Evolutionary conservation across 1,140 invertebrate species (phyloP), one percentile per base, ranked within the genome.

Genomic region (Alviniconcha marisindica): DNA sequence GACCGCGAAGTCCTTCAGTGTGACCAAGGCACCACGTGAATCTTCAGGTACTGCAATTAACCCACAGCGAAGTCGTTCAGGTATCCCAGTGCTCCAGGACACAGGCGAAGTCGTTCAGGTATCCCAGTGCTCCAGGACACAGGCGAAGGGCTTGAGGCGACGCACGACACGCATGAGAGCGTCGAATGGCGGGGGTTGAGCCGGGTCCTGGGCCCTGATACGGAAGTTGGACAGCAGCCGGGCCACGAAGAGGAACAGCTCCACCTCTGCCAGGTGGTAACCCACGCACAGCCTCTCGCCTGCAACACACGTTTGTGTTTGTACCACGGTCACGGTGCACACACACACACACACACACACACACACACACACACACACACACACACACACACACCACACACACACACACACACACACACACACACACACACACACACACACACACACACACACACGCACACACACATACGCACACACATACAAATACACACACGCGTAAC

Each of bases 231-330:
- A 71, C 48, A 87, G 42, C 54, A 87, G 77, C 28, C 31, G 56
- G 33, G 81, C 76, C 2, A 82, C 38, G 69, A 81, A 85, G 24
- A 87, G 42, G 56, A 87, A 87, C 5, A 85, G 76, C 60, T 84
- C 60, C 71, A 87, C 83, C 44, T 81, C 44, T 14, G 83, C 82
- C 63, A 83, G 76, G 33, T 81, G 56, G 14, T 84, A 83, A 1
- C 86, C 86, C 5, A 87, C 51, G 83, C 86, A 87, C 66, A 73
- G 51, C 5, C 86, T 71, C 36, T 84, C 81, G 1, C 82, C 86
- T 87, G 79, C 14, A 56, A 56, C 79, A 86, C 1, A n/a, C n/a
- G n/a, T n/a, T n/a, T n/a, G n/a, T n/a, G n/a, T n/a, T n/a, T 7
- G 76, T 3, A 81, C 54, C 33, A 71, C 12, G 14, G 12, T 60